A percentile compares a stretch with the other conserved stretches of the same genome.
These are phyloP conservation scores for Drosophila grimshawi DNA, from an alignment of 1,140 invertebrate species.

Conservation along the genomic window DNA sequence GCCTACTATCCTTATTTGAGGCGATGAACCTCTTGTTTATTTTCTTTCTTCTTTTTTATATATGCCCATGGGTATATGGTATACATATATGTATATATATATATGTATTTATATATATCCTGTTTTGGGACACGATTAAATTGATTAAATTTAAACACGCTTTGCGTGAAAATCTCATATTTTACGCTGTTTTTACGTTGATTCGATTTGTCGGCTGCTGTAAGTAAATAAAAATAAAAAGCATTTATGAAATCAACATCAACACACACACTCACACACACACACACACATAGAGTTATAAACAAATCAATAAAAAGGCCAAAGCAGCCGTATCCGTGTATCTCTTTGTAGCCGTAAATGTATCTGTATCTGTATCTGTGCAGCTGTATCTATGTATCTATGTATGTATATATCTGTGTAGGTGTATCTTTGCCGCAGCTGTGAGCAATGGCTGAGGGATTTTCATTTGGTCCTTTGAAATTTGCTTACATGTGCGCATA, in stretches of 20 bases:
- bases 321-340: slow-evolving; percentile 27
- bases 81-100: background rate
- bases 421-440: slow-evolving; percentile 14
- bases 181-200: slow-evolving; percentile 52
- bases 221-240: slow-evolving; percentile 39
- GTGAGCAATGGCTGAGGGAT: slow-evolving; percentile 41
- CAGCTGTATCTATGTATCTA: slow-evolving; percentile 9
- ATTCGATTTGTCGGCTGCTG: slow-evolving; percentile 53
- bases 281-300: slow-evolving; percentile 50
- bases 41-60: slow-evolving; percentile 24
- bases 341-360: slow-evolving; percentile 6
- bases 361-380: slow-evolving; percentile 28
- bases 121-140: slow-evolving; percentile 10
- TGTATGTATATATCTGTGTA: slow-evolving; percentile 4
- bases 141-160: slow-evolving; percentile 41
- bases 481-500: slow-evolving; percentile 79
- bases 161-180: slow-evolving; percentile 46
- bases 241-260: slow-evolving; percentile 69
- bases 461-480: slow-evolving; percentile 64
- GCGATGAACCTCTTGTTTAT: slow-evolving; percentile 42
- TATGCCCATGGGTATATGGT: background rate
- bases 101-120: background rate
- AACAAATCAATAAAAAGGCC: slow-evolving; percentile 75
- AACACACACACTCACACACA: slow-evolving; percentile 23
- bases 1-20: slow-evolving; percentile 66